phyloP scores from a whole-genome alignment of 2,113 vertebrate species.

The Tricholaema leucomelas region DNA sequence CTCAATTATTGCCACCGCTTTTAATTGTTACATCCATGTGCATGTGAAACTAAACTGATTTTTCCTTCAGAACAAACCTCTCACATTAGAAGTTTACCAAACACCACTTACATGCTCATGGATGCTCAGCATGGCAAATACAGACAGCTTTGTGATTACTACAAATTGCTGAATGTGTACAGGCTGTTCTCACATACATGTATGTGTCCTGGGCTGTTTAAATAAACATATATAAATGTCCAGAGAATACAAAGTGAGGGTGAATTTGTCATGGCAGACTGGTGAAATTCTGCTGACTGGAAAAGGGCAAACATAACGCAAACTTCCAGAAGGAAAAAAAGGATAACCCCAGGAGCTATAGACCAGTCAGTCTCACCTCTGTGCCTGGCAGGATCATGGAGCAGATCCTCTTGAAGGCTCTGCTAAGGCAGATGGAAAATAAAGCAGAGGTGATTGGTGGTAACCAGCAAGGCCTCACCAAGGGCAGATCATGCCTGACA shows the following conservation, averaged over 20 bases:
- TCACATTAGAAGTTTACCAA: neutral
- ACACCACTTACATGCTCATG: neutral
- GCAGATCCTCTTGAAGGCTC: too few relatives aligned
- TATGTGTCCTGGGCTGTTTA: neutral
- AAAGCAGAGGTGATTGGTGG: too few relatives aligned
- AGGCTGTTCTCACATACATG: neutral
- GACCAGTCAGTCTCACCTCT: too few relatives aligned
- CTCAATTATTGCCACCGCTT: neutral
- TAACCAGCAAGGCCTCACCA: too few relatives aligned
- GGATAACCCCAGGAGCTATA: too few relatives aligned
- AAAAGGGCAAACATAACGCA: too few relatives aligned
- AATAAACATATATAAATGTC: neutral
- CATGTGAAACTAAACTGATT: neutral
- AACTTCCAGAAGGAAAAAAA: too few relatives aligned
- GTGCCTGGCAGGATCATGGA: too few relatives aligned
- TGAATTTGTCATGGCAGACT: too few relatives aligned
- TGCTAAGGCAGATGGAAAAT: too few relatives aligned
- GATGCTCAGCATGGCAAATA: neutral
- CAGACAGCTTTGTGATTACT: neutral
- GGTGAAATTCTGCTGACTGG: too few relatives aligned
- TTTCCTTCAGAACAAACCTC: neutral
- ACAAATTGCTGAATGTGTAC: neutral
- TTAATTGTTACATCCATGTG: neutral
- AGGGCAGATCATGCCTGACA: too few relatives aligned
- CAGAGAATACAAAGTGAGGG: neutral